Evolutionary conservation across 2,888 invertebrate species (phyloP).

Genomic region (Cryptocephalus moraei): DNA sequence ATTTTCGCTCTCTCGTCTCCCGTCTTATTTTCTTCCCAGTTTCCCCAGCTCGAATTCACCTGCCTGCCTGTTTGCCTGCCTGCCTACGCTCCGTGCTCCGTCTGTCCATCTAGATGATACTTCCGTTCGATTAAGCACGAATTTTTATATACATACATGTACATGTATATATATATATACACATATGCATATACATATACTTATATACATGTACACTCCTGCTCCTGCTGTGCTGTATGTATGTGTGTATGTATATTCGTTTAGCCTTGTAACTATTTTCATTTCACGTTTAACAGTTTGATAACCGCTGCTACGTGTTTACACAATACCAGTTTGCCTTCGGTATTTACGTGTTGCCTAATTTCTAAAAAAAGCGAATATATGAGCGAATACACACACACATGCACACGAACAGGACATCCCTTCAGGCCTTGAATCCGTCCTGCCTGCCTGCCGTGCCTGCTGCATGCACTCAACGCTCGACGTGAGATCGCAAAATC

Average conservation of each 20-base stretch:
- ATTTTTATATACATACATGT: constrained; percentile 9
- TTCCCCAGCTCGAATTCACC: no score
- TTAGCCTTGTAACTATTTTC: constrained; percentile 17
- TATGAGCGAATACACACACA: constrained; percentile 8
- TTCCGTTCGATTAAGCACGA: constrained; percentile 5
- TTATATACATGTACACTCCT: no score
- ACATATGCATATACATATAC: no score
- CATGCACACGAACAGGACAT: constrained; percentile 12
- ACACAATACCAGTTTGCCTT: constrained; percentile 23
- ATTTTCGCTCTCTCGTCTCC: no score
- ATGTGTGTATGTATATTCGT: constrained; percentile 7
- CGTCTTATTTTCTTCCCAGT: no score
- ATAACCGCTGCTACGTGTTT: constrained; percentile 16
- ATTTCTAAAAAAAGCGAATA: constrained; percentile 13
- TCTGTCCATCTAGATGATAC: background rate
- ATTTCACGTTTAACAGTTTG: constrained; percentile 15
- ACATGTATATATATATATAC: background rate
- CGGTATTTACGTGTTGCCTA: constrained; percentile 25
- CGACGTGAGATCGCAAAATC: constrained; percentile 19
- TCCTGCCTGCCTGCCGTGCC: constrained; percentile 10
- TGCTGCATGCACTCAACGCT: constrained; percentile 19
- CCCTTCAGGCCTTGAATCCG: constrained; percentile 24
- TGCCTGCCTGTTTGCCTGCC: no score
- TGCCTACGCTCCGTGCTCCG: no score
- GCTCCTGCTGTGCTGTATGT: no score